Evolutionary conservation across 2,113 vertebrate species (phyloP).

Genomic region (Anas platyrhynchos): DNA sequence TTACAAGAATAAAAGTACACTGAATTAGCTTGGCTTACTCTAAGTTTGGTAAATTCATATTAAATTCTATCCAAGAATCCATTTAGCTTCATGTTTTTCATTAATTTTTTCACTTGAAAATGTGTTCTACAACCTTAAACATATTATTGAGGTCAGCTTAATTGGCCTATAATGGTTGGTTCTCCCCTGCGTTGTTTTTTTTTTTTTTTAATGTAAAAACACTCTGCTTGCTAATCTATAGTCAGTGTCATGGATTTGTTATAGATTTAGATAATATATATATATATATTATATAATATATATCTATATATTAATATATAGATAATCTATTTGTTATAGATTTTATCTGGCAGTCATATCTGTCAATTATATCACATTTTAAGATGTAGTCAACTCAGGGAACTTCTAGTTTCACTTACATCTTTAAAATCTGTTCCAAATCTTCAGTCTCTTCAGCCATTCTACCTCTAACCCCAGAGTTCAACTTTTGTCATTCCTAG

Average conservation of each 20-base stretch:
- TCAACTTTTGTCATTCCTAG: neutral
- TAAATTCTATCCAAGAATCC: neutral
- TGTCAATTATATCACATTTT: neutral
- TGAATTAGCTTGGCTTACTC: neutral
- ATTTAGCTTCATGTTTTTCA: neutral
- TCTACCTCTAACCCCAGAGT: neutral
- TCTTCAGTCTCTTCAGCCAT: neutral
- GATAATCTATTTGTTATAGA: too few relatives aligned
- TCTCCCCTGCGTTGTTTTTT: neutral
- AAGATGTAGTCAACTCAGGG: neutral
- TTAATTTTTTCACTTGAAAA: neutral
- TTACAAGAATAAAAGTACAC: neutral
- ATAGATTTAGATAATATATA: too few relatives aligned
- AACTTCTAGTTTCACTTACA: neutral
- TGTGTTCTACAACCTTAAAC: neutral
- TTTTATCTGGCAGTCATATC: neutral
- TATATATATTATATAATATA: too few relatives aligned
- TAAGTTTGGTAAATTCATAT: neutral
- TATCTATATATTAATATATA: too few relatives aligned
- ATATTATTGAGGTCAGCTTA: neutral
- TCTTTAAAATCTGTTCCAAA: neutral
- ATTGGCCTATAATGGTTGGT: neutral
- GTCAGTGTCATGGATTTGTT: neutral
- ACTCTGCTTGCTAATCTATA: neutral
- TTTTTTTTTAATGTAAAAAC: neutral